These are phyloP conservation scores for Pardosa pseudoannulata DNA, from an alignment of 2,888 invertebrate genomes.

Conservation along the genomic window DNA sequence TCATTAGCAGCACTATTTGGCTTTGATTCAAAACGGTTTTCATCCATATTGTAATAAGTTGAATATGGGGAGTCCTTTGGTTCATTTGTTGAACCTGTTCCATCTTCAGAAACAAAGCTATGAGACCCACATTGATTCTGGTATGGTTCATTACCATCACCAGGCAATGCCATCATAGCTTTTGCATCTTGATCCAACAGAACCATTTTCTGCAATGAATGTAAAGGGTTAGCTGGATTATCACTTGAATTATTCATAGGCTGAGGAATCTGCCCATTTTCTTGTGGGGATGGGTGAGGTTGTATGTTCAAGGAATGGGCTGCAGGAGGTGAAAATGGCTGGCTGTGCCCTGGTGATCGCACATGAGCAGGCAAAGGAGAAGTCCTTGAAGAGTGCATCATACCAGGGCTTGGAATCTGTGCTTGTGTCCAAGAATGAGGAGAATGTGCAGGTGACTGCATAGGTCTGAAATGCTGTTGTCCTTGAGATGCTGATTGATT, in stretches of 20 bases:
- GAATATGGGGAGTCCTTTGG: slow-evolving; percentile 71
- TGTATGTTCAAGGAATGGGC: slow-evolving; percentile 38
- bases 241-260: slow-evolving; percentile 31
- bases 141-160: slow-evolving; percentile 50
- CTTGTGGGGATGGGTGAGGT: slow-evolving; percentile 47
- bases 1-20: slow-evolving; percentile 48
- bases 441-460: slow-evolving; percentile 71
- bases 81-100: slow-evolving; percentile 33
- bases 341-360: slow-evolving; percentile 71
- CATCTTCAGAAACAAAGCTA: slow-evolving; percentile 46
- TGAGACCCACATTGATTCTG: slow-evolving; percentile 48
- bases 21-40: slow-evolving; percentile 72
- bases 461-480: slow-evolving; percentile 57
- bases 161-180: slow-evolving; percentile 40
- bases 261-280: slow-evolving; percentile 47
- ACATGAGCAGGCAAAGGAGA: slow-evolving; percentile 69
- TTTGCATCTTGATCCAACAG: slow-evolving; percentile 70
- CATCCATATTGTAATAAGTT: slow-evolving; percentile 74
- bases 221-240: slow-evolving; percentile 73
- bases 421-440: slow-evolving; percentile 74
- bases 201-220: slow-evolving; percentile 75
- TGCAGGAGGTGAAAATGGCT: slow-evolving; percentile 70
- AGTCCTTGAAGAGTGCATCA: slow-evolving; percentile 72
- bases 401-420: slow-evolving; percentile 72
- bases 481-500: slow-evolving; percentile 50